Percentiles rank a stretch among this genome's conserved stretches.
Evolutionary conservation across 2,888 invertebrate species (phyloP).

Genomic region (Lathronympha strigana): DNA sequence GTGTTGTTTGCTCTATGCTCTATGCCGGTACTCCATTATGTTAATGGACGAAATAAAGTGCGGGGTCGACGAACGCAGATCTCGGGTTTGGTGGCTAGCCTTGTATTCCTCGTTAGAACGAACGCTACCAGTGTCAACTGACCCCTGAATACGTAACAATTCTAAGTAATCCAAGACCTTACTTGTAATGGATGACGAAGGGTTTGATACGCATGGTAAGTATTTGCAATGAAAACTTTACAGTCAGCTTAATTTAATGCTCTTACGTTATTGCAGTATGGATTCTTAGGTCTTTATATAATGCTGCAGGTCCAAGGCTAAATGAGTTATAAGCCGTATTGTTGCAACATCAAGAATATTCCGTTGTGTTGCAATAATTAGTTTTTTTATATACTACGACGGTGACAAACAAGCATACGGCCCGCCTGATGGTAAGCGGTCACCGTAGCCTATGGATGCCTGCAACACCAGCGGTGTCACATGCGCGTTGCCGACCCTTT

Average conservation of each 20-base stretch:
- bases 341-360: too few relatives aligned
- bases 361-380: too few relatives aligned
- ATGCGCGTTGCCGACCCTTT: too few relatives aligned
- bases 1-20: slow-evolving; percentile 22
- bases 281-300: slow-evolving; percentile 8
- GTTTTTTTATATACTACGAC: too few relatives aligned
- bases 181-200: neutral
- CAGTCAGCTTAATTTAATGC: slow-evolving; percentile 35
- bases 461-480: too few relatives aligned
- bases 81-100: slow-evolving; percentile 9
- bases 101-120: neutral
- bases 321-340: too few relatives aligned
- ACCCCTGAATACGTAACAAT: neutral
- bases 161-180: neutral
- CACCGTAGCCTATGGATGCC: too few relatives aligned
- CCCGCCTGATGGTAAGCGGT: too few relatives aligned
- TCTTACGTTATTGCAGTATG: slow-evolving; percentile 9
- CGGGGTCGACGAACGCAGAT: slow-evolving; percentile 20
- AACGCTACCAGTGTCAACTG: neutral
- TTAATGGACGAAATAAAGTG: slow-evolving; percentile 38
- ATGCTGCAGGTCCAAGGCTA: neutral
- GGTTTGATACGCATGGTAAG: neutral
- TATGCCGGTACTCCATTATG: slow-evolving; percentile 30
- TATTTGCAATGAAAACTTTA: neutral
- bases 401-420: too few relatives aligned